Percentiles rank a stretch among this genome's conserved stretches.
Evolutionary conservation across 2,888 invertebrate genomes (phyloP).

Genomic region (Icerya purchasi): DNA sequence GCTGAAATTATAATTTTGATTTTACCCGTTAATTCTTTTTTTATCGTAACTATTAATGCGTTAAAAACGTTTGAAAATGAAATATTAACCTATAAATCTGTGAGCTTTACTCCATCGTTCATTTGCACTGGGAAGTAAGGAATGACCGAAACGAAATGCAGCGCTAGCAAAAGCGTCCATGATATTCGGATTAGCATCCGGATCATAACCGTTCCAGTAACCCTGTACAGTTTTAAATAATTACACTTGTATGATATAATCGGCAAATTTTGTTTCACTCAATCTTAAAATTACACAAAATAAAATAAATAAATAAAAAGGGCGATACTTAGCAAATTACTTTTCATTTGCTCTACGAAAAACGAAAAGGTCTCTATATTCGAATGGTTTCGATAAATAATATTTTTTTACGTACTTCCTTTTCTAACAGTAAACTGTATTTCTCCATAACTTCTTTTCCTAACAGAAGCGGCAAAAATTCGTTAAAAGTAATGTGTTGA

Average conservation of each 20-base stretch:
- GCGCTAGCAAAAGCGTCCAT: slow-evolving; percentile 79
- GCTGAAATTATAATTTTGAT: no score
- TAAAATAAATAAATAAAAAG: background rate
- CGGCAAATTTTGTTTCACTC: background rate
- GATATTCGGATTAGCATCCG: slow-evolving; percentile 65
- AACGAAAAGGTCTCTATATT: no score
- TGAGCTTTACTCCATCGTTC: slow-evolving; percentile 89
- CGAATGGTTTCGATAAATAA: background rate
- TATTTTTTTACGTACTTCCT: slow-evolving; percentile 35
- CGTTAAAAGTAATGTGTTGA: slow-evolving; percentile 76
- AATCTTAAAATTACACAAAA: background rate
- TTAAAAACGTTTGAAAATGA: background rate
- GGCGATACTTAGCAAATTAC: background rate
- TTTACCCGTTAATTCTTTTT: no score
- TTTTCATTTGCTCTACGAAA: no score
- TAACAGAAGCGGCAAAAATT: slow-evolving; percentile 67
- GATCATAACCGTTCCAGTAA: slow-evolving; percentile 65
- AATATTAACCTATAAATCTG: slow-evolving; percentile 58
- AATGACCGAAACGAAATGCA: slow-evolving; percentile 80
- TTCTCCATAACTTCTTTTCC: slow-evolving; percentile 83
- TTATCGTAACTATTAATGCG: slow-evolving; percentile 1
- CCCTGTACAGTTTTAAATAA: slow-evolving; percentile 31
- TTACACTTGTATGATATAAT: background rate
- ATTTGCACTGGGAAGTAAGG: slow-evolving; percentile 67
- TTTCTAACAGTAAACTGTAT: slow-evolving; percentile 61